Base-by-base conservation (phyloP, 2,888 invertebrate species). In the Chrysina gloriosa region DNA sequence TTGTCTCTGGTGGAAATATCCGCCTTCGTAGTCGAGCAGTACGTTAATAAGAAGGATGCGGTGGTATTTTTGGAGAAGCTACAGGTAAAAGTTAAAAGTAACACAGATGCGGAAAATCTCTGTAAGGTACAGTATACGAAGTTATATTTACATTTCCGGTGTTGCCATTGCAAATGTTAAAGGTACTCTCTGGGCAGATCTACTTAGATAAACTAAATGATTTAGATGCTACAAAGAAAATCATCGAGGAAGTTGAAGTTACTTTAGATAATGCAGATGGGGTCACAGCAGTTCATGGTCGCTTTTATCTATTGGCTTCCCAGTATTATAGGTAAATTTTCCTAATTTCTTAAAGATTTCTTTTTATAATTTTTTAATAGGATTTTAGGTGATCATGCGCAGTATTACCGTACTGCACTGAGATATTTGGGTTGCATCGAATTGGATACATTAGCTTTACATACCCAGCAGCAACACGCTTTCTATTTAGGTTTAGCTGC, bases 361-460 rank as follows among this genome's bases (percentile, higher is more conserved):
- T 29, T 21, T 0, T 14, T 19, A 21, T 7, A 50, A 11, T 50
- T 48, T 16, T 31, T 48, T 56, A 73, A 72, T 74, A 87, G 90
- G 71, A 86, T 92, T 25, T 90, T 91, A 77, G 96, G 96, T 0
- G 93, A 96, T 75, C 95, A 97, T 84, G 94, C 95, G 0, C 93
- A 94, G 75, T 99, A 98, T 86, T 99, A 99, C 84, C 90, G 96
- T 68, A 93, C 97, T 69, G 96, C 98, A 6, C 86, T 99, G 7
- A 91, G 95, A 79, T 92, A 91, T 79, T 84, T 91, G 73, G 89
- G 89, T 23, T 84, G 84, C 78, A 89, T 89, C 50, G 90, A 93
- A 3, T 79, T 94, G 34, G 86, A 87, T 14, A 89, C 89, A 5
- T 85, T 93, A 72, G 86, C 88, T 1, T 84, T 85, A 56, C 88